Evolutionary conservation across 2,797 vertebrate species (phyloP).

Genomic region (Hemitrygon akajei): DNA sequence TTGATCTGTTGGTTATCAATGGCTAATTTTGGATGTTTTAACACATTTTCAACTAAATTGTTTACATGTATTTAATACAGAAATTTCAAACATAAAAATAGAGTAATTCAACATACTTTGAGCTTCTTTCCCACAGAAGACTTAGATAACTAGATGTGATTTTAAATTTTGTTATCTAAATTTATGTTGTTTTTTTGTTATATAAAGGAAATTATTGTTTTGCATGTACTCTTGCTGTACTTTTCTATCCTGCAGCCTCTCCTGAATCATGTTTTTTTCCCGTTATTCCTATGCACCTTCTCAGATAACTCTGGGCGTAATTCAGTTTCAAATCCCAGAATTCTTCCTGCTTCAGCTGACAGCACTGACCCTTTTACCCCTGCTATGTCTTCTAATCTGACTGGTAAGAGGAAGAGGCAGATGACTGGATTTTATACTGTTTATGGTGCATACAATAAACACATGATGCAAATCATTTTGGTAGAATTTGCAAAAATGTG

Average conservation of each 20-base stretch:
- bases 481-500: neutral
- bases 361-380: conserved; percentile 16
- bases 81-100: neutral
- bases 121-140: too few species aligned
- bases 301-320: conserved; percentile 25
- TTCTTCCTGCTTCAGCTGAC: conserved; percentile 29
- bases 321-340: conserved; percentile 27
- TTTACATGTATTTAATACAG: neutral
- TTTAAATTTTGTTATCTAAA: neutral
- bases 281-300: conserved; percentile 22
- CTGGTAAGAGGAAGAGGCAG: conserved; percentile 28
- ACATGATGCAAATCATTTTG: neutral
- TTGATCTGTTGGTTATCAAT: neutral
- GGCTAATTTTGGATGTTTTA: neutral
- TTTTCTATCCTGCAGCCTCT: neutral
- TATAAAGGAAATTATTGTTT: neutral
- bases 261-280: neutral
- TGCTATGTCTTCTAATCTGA: conserved; percentile 30
- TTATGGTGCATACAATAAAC: neutral
- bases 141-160: neutral
- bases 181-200: neutral
- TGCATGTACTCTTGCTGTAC: neutral
- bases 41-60: neutral
- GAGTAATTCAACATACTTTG: neutral
- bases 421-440: neutral